Base-by-base conservation (phyloP, 2,797 vertebrate species). In the Gymnothorax javanicus region DNA sequence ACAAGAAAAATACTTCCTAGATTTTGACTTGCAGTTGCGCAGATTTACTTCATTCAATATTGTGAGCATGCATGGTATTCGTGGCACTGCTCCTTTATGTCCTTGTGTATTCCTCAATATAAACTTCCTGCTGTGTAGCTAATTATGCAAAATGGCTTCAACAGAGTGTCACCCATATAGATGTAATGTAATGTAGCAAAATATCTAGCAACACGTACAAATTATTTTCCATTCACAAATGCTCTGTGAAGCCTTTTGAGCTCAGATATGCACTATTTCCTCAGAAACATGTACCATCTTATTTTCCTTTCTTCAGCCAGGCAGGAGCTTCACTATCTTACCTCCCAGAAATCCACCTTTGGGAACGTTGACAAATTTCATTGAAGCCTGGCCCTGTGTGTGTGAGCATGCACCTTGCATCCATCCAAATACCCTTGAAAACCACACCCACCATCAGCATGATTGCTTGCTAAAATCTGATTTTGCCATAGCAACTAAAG, bases 401-500 rank as follows among this genome's bases (percentile, higher is more conserved):
- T 84, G 88, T 87, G 85, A 90, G 89, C 87, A 88, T 91, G 52
- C n/a, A 67, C 57, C 0, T 79, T 86, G 79, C 84, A 1, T 59
- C 89, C 67, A n/a, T 69, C 86, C 54, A 83, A 7, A 27, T 83
- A 86, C 77, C 90, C 89, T 75, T 84, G 60, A 58, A 88, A 60
- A 90, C 84, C 85, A 87, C 85, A 86, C 2, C 64, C 84, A 82
- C 82, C n/a, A 82, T 62, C 77, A 86, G 84, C 88, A 69, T 86
- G 23, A 52, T 73, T 77, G 85, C 67, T 88, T 84, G 57, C 56
- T 84, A 77, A 86, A 54, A 71, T 77, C 79, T 59, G 50, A 17
- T 15, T 60, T 43, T 33, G 25, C 50, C 88, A 87, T 90, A 86
- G 86, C 90, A 86, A 84, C 88, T 87, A 88, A 86, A 87, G 82